These are phyloP conservation scores for Felis chaus DNA, from an alignment of 2,113 vertebrate genomes.

Conservation along the genomic window DNA sequence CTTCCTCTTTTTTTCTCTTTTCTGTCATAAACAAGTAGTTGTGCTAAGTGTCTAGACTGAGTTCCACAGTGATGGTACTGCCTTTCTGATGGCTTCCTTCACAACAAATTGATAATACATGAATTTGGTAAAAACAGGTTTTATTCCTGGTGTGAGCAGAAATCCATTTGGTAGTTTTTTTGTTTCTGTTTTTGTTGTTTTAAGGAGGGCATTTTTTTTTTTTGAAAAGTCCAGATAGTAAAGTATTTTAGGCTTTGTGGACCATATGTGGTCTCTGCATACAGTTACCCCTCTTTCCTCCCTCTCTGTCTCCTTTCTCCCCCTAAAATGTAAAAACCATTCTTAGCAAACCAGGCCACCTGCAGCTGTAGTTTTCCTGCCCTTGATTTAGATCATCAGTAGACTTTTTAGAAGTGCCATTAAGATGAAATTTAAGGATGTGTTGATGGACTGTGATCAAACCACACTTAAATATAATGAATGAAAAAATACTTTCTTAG, in stretches of 20 bases:
- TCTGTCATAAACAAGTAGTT: neutral
- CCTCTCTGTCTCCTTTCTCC: neutral
- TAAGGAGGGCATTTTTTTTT: neutral
- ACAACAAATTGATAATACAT: neutral
- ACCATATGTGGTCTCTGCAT: neutral
- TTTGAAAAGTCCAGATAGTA: neutral
- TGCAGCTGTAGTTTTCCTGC: neutral
- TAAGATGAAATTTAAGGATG: conserved; percentile 14
- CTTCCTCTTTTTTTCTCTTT: neutral
- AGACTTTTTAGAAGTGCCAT: neutral
- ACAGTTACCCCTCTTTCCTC: neutral
- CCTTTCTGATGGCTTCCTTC: neutral
- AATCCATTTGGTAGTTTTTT: neutral
- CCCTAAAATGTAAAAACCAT: neutral
- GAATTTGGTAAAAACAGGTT: neutral
- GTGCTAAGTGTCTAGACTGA: neutral
- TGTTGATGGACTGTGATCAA: neutral
- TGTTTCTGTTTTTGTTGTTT: neutral
- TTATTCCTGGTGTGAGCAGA: neutral
- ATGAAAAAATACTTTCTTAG: neutral
- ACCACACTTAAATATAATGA: neutral
- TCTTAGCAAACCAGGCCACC: neutral
- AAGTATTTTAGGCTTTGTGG: conserved; percentile 18
- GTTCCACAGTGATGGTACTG: neutral
- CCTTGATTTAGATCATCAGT: neutral